A percentile compares a stretch with the other conserved stretches of the same genome.
Evolutionary conservation across 2,797 vertebrate genomes (phyloP).

Genomic region (Crenuchus spilurus): DNA sequence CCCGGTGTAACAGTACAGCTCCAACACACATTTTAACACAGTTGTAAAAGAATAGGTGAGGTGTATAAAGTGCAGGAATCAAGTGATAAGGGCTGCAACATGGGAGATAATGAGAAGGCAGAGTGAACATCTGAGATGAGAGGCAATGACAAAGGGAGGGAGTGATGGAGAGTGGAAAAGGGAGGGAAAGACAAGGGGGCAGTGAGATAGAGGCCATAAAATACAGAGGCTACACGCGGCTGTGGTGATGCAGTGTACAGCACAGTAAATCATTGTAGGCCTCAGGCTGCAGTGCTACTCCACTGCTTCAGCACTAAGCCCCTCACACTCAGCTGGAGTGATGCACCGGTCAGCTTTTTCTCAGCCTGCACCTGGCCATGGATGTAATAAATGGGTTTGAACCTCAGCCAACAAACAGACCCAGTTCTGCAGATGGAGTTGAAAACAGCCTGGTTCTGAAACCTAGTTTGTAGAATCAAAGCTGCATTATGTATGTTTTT

Average conservation of each 20-base stretch:
- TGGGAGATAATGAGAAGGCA: constrained; percentile 33
- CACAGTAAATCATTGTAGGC: constrained; percentile 39
- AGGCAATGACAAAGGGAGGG: background rate
- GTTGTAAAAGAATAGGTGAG: background rate
- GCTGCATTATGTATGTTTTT: too few relatives aligned
- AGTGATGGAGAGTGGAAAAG: background rate
- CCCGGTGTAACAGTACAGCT: background rate
- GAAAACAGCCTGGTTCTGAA: background rate
- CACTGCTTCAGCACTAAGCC: background rate
- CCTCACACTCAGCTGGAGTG: background rate
- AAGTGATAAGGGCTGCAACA: constrained; percentile 36
- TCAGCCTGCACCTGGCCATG: background rate
- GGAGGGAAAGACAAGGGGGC: background rate
- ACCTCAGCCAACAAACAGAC: background rate
- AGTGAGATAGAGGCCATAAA: constrained; percentile 36
- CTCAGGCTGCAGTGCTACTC: constrained; percentile 9
- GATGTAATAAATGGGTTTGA: background rate
- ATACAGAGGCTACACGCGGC: constrained; percentile 8
- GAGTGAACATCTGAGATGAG: background rate
- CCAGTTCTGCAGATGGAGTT: background rate
- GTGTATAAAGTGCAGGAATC: constrained; percentile 19
- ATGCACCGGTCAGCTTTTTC: background rate
- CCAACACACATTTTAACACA: constrained; percentile 3
- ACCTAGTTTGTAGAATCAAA: background rate
- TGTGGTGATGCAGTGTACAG: constrained; percentile 30